Percentiles rank a stretch among this genome's conserved stretches.
Conservation (phyloP, 2,888 invertebrate genomes). For the Galeruca laticollis region DNA sequence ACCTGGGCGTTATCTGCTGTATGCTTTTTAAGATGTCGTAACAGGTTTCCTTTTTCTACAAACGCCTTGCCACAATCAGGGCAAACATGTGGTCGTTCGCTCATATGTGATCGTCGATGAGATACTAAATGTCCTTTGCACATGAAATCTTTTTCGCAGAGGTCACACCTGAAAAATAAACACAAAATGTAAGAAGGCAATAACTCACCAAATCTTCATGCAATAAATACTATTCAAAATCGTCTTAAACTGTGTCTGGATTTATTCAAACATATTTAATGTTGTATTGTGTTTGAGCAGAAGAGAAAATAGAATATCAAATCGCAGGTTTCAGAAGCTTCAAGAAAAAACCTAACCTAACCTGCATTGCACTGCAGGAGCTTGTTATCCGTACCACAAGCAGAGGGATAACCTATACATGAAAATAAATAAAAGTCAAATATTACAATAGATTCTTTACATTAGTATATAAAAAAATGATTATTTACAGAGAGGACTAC, state of each 20-base stretch:
- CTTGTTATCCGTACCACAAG: no score
- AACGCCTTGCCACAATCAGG: slow-evolving; percentile 82
- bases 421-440: no score
- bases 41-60: slow-evolving; percentile 84
- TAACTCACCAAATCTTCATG: not conserved
- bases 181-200: not conserved
- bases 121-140: slow-evolving; percentile 88
- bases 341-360: no score
- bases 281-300: no score
- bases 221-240: not conserved
- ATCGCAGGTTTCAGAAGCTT: no score
- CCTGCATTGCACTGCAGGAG: no score
- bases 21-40: slow-evolving; percentile 81
- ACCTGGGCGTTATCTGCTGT: slow-evolving; percentile 51
- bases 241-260: not conserved
- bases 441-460: no score
- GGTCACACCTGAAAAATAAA: slow-evolving; percentile 71
- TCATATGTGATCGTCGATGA: slow-evolving; percentile 84
- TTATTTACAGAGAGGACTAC: no score
- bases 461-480: no score
- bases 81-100: slow-evolving; percentile 74
- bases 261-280: not conserved
- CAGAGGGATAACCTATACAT: no score
- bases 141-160: slow-evolving; percentile 89
- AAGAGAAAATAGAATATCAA: no score